A percentile compares a stretch with the other conserved stretches of the same genome.
phyloP scores from a whole-genome alignment of 2,113 vertebrate species.

The Cyrtonyx montezumae region DNA sequence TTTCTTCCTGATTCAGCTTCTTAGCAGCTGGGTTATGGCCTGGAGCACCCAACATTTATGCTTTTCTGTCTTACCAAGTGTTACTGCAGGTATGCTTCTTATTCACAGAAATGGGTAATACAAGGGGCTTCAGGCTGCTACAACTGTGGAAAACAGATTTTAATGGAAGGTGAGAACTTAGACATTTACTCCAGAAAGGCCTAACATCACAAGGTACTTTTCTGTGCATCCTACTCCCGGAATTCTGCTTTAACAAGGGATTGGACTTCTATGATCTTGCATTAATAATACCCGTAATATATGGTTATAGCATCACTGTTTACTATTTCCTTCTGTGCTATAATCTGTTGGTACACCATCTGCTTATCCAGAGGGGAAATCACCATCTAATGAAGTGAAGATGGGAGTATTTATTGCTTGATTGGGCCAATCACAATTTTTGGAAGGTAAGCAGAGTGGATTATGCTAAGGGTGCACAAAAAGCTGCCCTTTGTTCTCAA shows the following conservation, averaged over 20 bases:
- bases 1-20: slow-evolving; percentile 18
- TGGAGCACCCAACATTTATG: neutral
- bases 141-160: neutral
- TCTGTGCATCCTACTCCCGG: too few species aligned
- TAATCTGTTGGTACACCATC: neutral
- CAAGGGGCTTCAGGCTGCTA: neutral
- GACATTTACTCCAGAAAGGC: neutral
- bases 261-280: neutral
- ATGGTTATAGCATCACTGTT: neutral
- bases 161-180: neutral
- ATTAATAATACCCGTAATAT: neutral
- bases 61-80: neutral
- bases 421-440: neutral
- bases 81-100: neutral
- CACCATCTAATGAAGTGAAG: neutral
- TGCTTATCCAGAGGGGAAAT: neutral
- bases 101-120: neutral
- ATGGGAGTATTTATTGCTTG: neutral
- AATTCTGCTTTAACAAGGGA: too few species aligned
- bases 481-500: neutral
- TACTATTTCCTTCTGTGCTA: neutral
- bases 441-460: neutral
- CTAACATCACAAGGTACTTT: neutral
- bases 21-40: slow-evolving; percentile 3
- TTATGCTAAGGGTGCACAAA: neutral